Base-by-base conservation (phyloP, 2,888 invertebrate genomes). In the Hedya salicella region DNA sequence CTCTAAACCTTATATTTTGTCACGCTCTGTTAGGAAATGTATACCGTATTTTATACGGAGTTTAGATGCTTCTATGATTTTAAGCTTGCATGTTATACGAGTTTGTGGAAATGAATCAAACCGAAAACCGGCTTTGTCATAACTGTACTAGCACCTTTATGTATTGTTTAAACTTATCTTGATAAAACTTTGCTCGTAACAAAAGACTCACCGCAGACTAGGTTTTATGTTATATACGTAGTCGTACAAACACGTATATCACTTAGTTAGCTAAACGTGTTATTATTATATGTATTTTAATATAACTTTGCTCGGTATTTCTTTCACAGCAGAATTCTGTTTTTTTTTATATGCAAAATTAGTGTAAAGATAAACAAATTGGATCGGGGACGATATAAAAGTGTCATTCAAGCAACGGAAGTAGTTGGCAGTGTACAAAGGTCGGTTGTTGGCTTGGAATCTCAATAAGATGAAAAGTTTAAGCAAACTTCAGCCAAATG, bases 401-500 rank as follows among this genome's bases (percentile, higher is more conserved):
- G 30, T 17, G 42, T 53, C 67, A 72, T 70, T 80, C 73, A 79
- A 76, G 67, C 66, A 62, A 57, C 72, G 71, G 73, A 77, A 76
- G 73, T 73, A 71, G 76, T 80, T 82, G 81, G 79, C 78, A 78
- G 73, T 68, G 68, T 73, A 78, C 82, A 82, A 79, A 81, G 76
- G 78, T 77, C 76, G 76, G 73, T 71, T 77, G 71, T 75, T 82
- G 82, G 79, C 82, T 78, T 78, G 76, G 78, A 78, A 72, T 73
- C 70, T 73, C 76, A 79, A 79, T 78, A 78, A 76, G 75, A 77
- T 71, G 73, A 52, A 69, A 69, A 77, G 73, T 75, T 76, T 76
- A 70, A 72, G 70, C 71, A 71, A 72, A 70, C 73, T 68, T 74
- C 77, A 77, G 82, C 83, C 83, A 86, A 86, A 86, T 84, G 78